These are phyloP conservation scores for Onychomys leucogaster DNA, from an alignment of 2,797 vertebrate species.

Conservation along the genomic window DNA sequence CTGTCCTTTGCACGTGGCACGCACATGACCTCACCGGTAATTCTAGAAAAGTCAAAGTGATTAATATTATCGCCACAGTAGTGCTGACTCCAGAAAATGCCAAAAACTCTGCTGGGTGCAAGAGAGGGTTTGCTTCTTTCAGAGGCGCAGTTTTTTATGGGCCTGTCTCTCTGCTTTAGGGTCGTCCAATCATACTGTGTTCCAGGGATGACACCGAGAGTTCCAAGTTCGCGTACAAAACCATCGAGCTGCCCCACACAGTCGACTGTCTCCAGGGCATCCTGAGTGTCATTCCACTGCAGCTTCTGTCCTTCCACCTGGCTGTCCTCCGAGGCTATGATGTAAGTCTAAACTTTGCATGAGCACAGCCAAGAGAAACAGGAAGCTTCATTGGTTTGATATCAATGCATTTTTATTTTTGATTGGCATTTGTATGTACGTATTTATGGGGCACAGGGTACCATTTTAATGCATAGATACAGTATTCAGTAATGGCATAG, in stretches of 20 bases:
- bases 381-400: not conserved
- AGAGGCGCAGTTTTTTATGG: not conserved
- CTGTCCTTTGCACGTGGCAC: too few relatives aligned
- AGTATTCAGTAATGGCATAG: not conserved
- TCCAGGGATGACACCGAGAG: constrained; percentile 94
- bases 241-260: constrained; percentile 95
- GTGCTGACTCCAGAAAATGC: not conserved
- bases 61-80: too few relatives aligned
- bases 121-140: not conserved
- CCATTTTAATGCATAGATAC: not conserved
- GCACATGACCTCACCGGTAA: not conserved
- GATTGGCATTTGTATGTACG: not conserved
- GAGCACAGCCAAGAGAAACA: not conserved
- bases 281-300: constrained; percentile 95
- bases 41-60: not conserved
- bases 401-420: not conserved
- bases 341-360: constrained; percentile 86
- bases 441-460: too few relatives aligned
- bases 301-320: constrained; percentile 97
- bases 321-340: constrained; percentile 96
- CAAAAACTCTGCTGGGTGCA: not conserved
- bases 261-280: constrained; percentile 98
- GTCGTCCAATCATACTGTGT: constrained; percentile 96
- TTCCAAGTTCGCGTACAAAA: constrained; percentile 93
- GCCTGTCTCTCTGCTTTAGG: constrained; percentile 85